phyloP scores from a whole-genome alignment of 2,888 invertebrate species.

The Polydesmus complanatus region DNA sequence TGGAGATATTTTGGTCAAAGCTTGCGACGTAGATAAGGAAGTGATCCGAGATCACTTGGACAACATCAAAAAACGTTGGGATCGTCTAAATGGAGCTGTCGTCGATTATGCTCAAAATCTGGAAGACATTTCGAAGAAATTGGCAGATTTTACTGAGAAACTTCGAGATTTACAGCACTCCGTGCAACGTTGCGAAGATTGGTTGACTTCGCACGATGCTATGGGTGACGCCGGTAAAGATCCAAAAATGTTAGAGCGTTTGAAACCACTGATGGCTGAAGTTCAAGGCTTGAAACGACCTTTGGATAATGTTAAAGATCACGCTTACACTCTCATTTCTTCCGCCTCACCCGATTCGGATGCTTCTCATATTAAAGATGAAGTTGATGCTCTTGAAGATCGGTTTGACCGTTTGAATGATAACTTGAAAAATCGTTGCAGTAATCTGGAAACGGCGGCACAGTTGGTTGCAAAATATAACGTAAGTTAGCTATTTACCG shows the following conservation, averaged over 20 bases:
- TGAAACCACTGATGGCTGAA: constrained; percentile 65
- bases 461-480: constrained; percentile 76
- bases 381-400: constrained; percentile 61
- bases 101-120: constrained; percentile 60
- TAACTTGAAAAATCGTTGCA: constrained; percentile 61
- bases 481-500: constrained; percentile 32
- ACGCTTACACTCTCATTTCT: constrained; percentile 60
- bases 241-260: constrained; percentile 67
- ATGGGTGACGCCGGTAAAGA: constrained; percentile 59
- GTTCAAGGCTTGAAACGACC: constrained; percentile 62
- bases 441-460: constrained; percentile 67
- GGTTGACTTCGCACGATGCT: constrained; percentile 57
- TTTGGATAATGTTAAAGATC: constrained; percentile 46
- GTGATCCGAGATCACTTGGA: constrained; percentile 68
- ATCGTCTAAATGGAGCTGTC: constrained; percentile 66
- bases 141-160: constrained; percentile 73
- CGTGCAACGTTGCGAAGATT: constrained; percentile 76
- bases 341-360: constrained; percentile 58
- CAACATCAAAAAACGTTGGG: constrained; percentile 76
- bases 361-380: constrained; percentile 59
- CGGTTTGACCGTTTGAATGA: constrained; percentile 60
- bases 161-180: constrained; percentile 70
- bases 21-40: constrained; percentile 83
- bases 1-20: constrained; percentile 73
- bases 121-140: constrained; percentile 53